phyloP scores from a whole-genome alignment of 2,888 invertebrate genomes.

The Axea sp. region DNA sequence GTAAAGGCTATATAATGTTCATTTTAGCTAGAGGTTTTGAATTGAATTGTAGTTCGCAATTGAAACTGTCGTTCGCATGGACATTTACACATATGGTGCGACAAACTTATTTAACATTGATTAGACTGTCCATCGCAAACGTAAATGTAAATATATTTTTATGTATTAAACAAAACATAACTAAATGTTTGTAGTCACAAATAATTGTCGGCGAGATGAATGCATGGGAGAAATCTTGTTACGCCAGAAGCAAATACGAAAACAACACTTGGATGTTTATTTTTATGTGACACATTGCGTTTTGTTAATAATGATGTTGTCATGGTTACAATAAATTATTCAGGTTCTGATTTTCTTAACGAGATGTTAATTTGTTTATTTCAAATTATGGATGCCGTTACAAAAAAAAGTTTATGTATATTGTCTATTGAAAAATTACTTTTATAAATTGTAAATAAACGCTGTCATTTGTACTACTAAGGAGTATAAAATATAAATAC shows the following conservation, averaged over 20 bases:
- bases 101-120: slow-evolving; percentile 66
- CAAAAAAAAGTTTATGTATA: too few relatives aligned
- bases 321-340: slow-evolving; percentile 9
- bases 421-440: too few relatives aligned
- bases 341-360: slow-evolving; percentile 4
- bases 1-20: slow-evolving; percentile 38
- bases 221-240: slow-evolving; percentile 28
- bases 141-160: slow-evolving; percentile 33
- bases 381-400: too few relatives aligned
- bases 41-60: slow-evolving; percentile 68
- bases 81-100: slow-evolving; percentile 46
- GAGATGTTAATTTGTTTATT: slow-evolving; percentile 8
- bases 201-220: slow-evolving; percentile 26
- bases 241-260: slow-evolving; percentile 1
- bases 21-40: slow-evolving; percentile 26
- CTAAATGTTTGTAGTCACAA: slow-evolving; percentile 27
- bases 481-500: too few relatives aligned
- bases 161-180: slow-evolving; percentile 48
- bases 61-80: slow-evolving; percentile 65
- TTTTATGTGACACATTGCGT: slow-evolving; percentile 11
- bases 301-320: slow-evolving; percentile 10
- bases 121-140: slow-evolving; percentile 61
- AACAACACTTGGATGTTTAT: background rate
- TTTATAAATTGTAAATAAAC: too few relatives aligned
- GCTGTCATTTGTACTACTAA: too few relatives aligned